Conservation (phyloP, 2,113 vertebrate genomes). For the Monopterus albus region DNA sequence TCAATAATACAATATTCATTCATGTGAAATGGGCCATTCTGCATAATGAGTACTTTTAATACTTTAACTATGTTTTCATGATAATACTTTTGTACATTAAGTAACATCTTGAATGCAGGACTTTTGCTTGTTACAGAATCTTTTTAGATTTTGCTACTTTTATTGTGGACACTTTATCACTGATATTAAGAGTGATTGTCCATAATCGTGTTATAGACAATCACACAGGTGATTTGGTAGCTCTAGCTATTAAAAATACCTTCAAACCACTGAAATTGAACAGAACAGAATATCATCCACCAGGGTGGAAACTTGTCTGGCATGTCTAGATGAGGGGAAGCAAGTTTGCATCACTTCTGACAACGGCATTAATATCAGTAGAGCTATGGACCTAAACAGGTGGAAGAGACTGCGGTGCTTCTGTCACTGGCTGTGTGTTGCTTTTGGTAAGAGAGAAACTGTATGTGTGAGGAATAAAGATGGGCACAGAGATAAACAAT, state of each 20-base stretch:
- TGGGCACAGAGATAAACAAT: slow-evolving; percentile 39
- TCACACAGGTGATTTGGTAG: slow-evolving; percentile 5
- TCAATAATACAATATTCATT: too few relatives aligned
- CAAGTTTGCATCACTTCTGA: slow-evolving; percentile 22
- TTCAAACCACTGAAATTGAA: slow-evolving; percentile 14
- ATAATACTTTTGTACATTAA: too few relatives aligned
- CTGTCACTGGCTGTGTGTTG: slow-evolving; percentile 43
- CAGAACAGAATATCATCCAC: not conserved
- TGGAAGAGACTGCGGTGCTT: slow-evolving; percentile 46
- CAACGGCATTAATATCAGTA: slow-evolving; percentile 15
- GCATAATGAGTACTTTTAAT: too few relatives aligned
- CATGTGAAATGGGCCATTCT: too few relatives aligned
- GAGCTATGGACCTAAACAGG: slow-evolving; percentile 36
- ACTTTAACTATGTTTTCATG: too few relatives aligned
- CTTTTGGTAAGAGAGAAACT: slow-evolving; percentile 31
- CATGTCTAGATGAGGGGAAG: too few relatives aligned
- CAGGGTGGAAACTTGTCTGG: too few relatives aligned
- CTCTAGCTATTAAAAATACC: not conserved
- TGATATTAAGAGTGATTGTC: not conserved
- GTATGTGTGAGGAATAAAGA: slow-evolving; percentile 56
- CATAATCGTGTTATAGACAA: slow-evolving; percentile 16
- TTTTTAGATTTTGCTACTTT: too few relatives aligned
- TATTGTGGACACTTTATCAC: not conserved
- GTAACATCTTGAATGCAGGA: not conserved
- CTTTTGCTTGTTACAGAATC: not conserved